phyloP scores from a whole-genome alignment of 2,113 vertebrate species.

The Lophotis ruficrista region DNA sequence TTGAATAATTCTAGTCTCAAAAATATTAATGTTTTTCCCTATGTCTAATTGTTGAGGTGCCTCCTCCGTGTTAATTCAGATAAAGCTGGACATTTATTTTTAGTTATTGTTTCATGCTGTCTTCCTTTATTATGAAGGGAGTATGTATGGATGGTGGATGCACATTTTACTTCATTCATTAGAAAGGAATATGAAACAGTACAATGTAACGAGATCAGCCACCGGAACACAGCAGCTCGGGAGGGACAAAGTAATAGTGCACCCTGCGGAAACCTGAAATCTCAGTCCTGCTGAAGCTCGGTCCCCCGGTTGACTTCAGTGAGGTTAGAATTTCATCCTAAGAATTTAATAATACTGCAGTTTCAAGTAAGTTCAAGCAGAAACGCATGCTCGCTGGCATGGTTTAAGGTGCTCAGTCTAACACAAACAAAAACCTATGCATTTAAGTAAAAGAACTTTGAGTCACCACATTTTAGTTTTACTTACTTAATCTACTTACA shows the following conservation, averaged over 20 bases:
- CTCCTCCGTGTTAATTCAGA: not conserved
- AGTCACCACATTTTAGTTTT: not conserved
- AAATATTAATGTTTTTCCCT: not conserved
- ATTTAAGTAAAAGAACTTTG: not conserved
- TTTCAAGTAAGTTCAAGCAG: not conserved
- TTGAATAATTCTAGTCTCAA: not conserved
- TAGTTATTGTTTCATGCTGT: not conserved
- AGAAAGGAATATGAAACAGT: not conserved
- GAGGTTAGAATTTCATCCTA: slow-evolving; percentile 4
- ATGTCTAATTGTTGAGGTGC: not conserved
- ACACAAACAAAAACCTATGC: not conserved
- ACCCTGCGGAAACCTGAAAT: not conserved
- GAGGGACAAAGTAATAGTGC: not conserved
- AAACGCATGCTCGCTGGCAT: not conserved
- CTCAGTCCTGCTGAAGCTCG: not conserved
- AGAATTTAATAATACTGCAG: not conserved
- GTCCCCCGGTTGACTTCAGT: not conserved
- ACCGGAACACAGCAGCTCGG: not conserved
- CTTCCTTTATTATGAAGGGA: not conserved
- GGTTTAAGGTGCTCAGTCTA: not conserved
- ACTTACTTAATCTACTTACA: slow-evolving; percentile 10
- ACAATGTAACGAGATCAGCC: not conserved
- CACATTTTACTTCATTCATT: not conserved
- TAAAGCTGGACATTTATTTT: not conserved
- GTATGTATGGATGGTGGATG: not conserved